phyloP scores from a whole-genome alignment of 2,797 vertebrate genomes.

The Thunnus albacares region DNA sequence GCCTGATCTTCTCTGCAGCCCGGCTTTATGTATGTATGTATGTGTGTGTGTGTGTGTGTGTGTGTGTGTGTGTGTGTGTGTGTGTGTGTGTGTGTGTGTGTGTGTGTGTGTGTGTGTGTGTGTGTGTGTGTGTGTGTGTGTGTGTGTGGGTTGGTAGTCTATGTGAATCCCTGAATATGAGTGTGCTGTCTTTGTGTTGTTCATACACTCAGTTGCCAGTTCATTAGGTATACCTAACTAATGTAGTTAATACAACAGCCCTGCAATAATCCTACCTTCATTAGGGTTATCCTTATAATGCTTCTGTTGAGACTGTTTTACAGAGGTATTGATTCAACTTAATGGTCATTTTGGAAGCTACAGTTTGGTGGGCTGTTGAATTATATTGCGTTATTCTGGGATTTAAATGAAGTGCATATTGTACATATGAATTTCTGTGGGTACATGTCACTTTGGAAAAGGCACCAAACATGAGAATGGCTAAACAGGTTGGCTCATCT shows the following conservation, averaged over 20 bases:
- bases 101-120: not conserved
- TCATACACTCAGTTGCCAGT: too few relatives aligned
- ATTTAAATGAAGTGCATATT: not conserved
- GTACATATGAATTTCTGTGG: not conserved
- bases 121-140: not conserved
- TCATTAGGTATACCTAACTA: too few relatives aligned
- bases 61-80: not conserved
- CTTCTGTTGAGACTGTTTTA: too few relatives aligned
- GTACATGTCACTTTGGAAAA: not conserved
- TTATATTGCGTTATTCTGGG: not conserved
- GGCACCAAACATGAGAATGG: too few relatives aligned
- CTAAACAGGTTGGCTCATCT: not conserved
- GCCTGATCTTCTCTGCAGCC: constrained; percentile 34
- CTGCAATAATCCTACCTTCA: too few relatives aligned
- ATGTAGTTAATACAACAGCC: too few relatives aligned
- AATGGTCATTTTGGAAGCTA: not conserved
- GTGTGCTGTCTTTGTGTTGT: not conserved
- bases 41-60: constrained; percentile 6
- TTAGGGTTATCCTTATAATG: too few relatives aligned
- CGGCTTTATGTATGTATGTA: constrained; percentile 3
- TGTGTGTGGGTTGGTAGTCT: not conserved
- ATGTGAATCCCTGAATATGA: not conserved
- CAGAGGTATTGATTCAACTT: too few relatives aligned
- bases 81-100: constrained; percentile 9
- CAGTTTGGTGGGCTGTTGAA: not conserved